Evolutionary conservation across 2,113 vertebrate species (phyloP).

Genomic region (Hystrix brachyura): DNA sequence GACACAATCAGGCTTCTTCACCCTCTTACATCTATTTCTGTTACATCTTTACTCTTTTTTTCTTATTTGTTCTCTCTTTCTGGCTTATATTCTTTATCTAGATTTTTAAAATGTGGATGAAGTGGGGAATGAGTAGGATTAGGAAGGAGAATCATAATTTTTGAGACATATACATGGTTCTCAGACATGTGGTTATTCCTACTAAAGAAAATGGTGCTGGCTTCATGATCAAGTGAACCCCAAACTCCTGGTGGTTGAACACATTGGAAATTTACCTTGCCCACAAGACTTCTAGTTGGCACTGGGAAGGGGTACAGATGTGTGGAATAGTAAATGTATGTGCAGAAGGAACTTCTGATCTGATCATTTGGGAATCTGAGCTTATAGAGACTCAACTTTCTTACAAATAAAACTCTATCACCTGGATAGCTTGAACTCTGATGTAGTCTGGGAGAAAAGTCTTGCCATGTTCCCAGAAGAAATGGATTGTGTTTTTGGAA

Average conservation of each 20-base stretch:
- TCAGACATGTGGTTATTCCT: neutral
- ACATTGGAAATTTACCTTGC: neutral
- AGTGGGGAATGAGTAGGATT: neutral
- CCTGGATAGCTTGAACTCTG: neutral
- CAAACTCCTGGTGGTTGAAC: neutral
- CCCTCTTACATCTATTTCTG: neutral
- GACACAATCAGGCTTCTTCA: neutral
- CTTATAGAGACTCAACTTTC: conserved; percentile 2
- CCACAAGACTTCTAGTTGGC: neutral
- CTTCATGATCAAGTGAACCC: neutral
- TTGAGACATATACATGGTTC: neutral
- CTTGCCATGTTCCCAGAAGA: neutral
- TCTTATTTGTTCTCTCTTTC: neutral
- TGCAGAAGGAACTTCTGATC: neutral
- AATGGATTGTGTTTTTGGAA: neutral
- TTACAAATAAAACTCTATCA: neutral
- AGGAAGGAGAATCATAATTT: neutral
- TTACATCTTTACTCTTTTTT: neutral
- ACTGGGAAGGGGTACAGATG: neutral
- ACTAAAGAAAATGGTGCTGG: neutral
- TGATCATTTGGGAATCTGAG: neutral
- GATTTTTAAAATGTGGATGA: neutral
- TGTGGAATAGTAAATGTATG: neutral
- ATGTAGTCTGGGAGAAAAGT: neutral
- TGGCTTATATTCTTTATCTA: neutral